Percentiles rank a stretch among this genome's conserved stretches.
These are phyloP conservation scores for Lepidostoma basale DNA, from an alignment of 1,140 invertebrate genomes.

Conservation along the genomic window DNA sequence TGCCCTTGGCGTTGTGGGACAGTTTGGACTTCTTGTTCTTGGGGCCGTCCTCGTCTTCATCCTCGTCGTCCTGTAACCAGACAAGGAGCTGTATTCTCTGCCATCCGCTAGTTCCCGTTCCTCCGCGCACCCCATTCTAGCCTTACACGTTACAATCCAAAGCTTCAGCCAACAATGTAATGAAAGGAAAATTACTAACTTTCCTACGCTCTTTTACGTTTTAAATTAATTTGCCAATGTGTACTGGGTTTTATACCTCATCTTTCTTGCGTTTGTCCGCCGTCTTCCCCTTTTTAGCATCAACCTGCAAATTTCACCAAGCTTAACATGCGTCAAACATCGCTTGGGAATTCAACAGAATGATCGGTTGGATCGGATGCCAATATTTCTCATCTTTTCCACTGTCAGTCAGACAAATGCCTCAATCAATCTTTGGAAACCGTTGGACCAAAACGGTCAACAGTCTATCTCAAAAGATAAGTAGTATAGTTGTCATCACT, in stretches of 20 bases:
- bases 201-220: not conserved
- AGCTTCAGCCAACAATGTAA: not conserved
- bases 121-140: not conserved
- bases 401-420: constrained; percentile 37
- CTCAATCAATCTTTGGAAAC: constrained; percentile 30
- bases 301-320: constrained; percentile 58
- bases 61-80: constrained; percentile 53
- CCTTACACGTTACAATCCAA: not conserved
- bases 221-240: constrained; percentile 22
- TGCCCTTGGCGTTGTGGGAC: constrained; percentile 60
- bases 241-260: constrained; percentile 57
- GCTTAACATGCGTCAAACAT: constrained; percentile 35
- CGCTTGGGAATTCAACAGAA: constrained; percentile 18
- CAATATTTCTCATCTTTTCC: not conserved
- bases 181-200: not conserved
- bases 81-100: too few species aligned
- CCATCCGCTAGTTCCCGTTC: not conserved
- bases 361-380: not conserved
- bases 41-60: constrained; percentile 70
- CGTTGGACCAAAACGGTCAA: constrained; percentile 22
- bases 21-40: constrained; percentile 71
- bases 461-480: constrained; percentile 20
- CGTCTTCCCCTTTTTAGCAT: constrained; percentile 61
- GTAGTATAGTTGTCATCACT: constrained; percentile 34
- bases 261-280: constrained; percentile 60